Evolutionary conservation across 2,113 vertebrate genomes (phyloP), one percentile per base, ranked within the genome.

Genomic region (Dicerorhinus sumatrensis): DNA sequence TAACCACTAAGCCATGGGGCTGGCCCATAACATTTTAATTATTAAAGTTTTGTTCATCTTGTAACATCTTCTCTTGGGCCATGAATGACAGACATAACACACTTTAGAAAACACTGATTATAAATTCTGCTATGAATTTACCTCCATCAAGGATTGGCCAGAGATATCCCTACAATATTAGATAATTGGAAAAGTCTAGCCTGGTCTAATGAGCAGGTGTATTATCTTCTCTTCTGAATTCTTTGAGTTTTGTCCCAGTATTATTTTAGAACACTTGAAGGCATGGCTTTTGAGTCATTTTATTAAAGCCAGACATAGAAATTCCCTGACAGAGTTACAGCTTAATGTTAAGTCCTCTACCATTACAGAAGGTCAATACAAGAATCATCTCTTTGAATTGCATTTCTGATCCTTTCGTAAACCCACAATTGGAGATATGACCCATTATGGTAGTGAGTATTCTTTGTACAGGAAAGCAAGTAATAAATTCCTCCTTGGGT

Each of bases 171-270:
- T 87, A 83, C 3, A 25, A 42, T 84, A 72, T 42, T 31, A 79
- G 8, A 54, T 77, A 79, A 51, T 11, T n/a, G 48, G 10, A 27
- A 88, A 94, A 48, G n/a, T 25, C 13, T 73, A 80, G 46, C 12
- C 48, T 65, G 77, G 33, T 65, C 8, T 92, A 92, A 79, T 29
- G 42, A 88, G 25, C n/a, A 75, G 27, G 39, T 27, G 73, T 63
- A 36, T 70, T 63, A 72, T 42, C 36, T 58, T 84, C 58, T 87
- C 69, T 84, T 84, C 21, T 75, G n/a, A 94, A 92, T 60, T 96
- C 11, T 65, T 88, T 96, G 46, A 73, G 67, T 70, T 91, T 42
- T 67, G 33, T 60, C n/a, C 51, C 17, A 46, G 6, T 21, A 56
- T 62, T 94, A 46, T 29, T 83, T 69, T 63, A 58, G 39, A 91